A percentile compares a stretch with the other conserved stretches of the same genome.
These are phyloP conservation scores for Cybosia mesomella DNA, from an alignment of 2,888 invertebrate genomes.

Conservation along the genomic window DNA sequence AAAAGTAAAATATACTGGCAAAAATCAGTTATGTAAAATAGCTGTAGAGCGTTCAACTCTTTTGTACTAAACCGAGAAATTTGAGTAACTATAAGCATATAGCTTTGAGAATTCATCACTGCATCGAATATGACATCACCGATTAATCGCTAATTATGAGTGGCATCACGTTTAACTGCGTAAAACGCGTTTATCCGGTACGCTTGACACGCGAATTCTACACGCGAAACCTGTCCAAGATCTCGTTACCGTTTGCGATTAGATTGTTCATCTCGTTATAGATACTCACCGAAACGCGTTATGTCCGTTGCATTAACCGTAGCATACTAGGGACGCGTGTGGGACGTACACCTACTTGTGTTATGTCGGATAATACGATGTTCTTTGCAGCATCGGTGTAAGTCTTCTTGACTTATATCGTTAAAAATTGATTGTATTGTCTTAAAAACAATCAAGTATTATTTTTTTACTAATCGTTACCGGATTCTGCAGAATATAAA, in stretches of 20 bases:
- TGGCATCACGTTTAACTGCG: constrained; percentile 63
- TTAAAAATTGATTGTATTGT: neutral
- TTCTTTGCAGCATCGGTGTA: neutral
- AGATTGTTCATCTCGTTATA: constrained; percentile 22
- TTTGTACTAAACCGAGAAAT: neutral
- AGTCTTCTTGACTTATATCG: neutral
- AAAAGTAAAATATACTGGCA: neutral
- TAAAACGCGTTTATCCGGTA: constrained; percentile 63
- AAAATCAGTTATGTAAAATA: constrained; percentile 7
- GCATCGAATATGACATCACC: constrained; percentile 65
- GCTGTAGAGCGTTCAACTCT: constrained; percentile 6
- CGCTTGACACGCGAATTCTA: constrained; percentile 65
- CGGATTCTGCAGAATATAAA: neutral
- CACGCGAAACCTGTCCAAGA: constrained; percentile 42
- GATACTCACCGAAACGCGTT: constrained; percentile 46
- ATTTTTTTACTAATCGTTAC: neutral
- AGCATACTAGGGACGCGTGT: neutral
- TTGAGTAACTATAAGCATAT: neutral
- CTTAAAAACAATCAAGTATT: neutral
- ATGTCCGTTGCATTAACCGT: constrained; percentile 48
- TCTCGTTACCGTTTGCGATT: constrained; percentile 41
- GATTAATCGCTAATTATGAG: constrained; percentile 64
- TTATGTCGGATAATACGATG: neutral
- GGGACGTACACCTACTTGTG: neutral
- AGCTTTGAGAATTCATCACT: constrained; percentile 26